phyloP scores from a whole-genome alignment of 2,113 vertebrate genomes.

The Circaetus cinerascens region DNA sequence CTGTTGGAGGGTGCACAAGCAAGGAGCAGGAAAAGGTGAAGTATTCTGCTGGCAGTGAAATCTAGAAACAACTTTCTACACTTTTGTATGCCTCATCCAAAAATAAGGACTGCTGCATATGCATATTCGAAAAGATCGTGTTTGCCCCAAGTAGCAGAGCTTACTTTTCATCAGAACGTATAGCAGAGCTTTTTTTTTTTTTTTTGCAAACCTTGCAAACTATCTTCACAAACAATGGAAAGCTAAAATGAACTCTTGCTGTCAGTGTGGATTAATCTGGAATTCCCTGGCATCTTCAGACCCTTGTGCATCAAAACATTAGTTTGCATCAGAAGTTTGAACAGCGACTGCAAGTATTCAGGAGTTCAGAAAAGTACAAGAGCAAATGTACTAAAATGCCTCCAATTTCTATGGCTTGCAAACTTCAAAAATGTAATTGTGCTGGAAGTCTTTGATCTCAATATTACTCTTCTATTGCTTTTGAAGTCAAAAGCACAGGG shows the following conservation, averaged over 20 bases:
- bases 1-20: background rate
- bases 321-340: background rate
- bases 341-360: background rate
- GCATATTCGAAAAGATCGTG: background rate
- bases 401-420: background rate
- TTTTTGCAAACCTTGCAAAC: background rate
- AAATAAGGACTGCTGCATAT: background rate
- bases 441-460: slow-evolving; percentile 13
- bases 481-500: background rate
- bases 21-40: background rate
- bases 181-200: background rate
- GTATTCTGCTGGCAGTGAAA: background rate
- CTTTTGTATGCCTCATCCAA: background rate
- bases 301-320: background rate
- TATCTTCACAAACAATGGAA: background rate
- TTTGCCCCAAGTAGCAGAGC: background rate
- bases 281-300: background rate
- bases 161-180: background rate
- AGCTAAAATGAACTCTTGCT: background rate
- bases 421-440: slow-evolving; percentile 26
- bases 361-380: background rate
- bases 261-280: background rate
- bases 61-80: background rate
- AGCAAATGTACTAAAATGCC: background rate
- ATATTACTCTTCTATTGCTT: background rate